These are phyloP conservation scores for Calephelis nemesis DNA, from an alignment of 1,140 invertebrate genomes.

Conservation along the genomic window DNA sequence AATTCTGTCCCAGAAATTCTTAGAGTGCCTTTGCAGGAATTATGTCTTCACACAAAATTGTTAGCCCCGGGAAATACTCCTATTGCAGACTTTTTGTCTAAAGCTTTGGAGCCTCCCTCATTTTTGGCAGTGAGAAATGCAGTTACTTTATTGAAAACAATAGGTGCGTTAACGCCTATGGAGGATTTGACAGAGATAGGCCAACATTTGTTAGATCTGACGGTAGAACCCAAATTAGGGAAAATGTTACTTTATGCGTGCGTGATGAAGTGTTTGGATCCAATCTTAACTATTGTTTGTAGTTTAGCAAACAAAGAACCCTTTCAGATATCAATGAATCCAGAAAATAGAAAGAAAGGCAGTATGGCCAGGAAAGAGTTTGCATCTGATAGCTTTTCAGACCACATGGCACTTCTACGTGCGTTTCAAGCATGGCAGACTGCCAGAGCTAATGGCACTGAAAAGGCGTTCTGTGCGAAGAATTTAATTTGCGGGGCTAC, in stretches of 20 bases:
- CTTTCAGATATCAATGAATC: constrained; percentile 87
- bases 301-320: constrained; percentile 91
- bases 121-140: constrained; percentile 87
- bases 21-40: constrained; percentile 87
- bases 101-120: constrained; percentile 92
- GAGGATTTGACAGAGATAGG: constrained; percentile 91
- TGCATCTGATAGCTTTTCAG: constrained; percentile 88
- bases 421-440: constrained; percentile 91
- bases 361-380: constrained; percentile 84
- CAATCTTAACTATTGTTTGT: constrained; percentile 95
- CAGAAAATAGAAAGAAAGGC: constrained; percentile 83
- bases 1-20: constrained; percentile 88
- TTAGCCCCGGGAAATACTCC: constrained; percentile 87
- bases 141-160: constrained; percentile 88
- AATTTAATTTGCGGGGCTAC: constrained; percentile 90
- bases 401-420: constrained; percentile 93
- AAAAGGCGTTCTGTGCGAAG: constrained; percentile 87
- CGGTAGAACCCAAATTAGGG: constrained; percentile 93
- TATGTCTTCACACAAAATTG: constrained; percentile 95
- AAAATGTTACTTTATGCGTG: constrained; percentile 95
- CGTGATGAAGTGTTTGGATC: constrained; percentile 96
- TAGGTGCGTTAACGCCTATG: constrained; percentile 90
- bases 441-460: constrained; percentile 84
- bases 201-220: constrained; percentile 91
- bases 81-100: constrained; percentile 90